phyloP scores from a whole-genome alignment of 1,140 invertebrate genomes.

The Lepidurus apus region DNA sequence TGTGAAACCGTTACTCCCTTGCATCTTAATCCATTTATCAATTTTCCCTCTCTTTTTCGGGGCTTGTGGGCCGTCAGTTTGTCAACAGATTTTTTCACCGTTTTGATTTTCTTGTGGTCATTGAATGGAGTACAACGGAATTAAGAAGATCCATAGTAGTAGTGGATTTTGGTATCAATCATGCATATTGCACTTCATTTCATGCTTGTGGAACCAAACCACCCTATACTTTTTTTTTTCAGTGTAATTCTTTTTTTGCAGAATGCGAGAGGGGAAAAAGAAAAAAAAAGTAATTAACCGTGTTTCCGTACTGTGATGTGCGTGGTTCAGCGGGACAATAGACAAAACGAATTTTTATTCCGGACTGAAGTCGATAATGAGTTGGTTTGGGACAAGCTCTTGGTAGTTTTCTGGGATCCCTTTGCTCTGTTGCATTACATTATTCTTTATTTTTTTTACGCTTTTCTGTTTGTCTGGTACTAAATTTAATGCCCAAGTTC shows the following conservation, averaged over 20 bases:
- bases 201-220: constrained; percentile 13
- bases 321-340: background rate
- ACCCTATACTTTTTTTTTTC: background rate
- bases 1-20: background rate
- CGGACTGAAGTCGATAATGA: background rate
- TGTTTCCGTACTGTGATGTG: constrained; percentile 21
- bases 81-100: background rate
- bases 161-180: background rate
- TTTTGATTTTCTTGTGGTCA: constrained; percentile 17
- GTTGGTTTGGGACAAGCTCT: background rate
- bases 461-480: background rate
- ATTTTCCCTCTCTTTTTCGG: background rate
- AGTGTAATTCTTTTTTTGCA: background rate
- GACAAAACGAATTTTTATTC: background rate
- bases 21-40: background rate
- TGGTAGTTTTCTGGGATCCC: background rate
- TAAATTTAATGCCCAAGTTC: background rate
- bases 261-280: background rate
- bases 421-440: background rate
- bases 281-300: background rate
- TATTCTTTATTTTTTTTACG: background rate
- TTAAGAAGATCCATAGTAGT: background rate
- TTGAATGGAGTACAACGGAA: constrained; percentile 7
- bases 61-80: background rate
- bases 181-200: constrained; percentile 9